Base-by-base conservation (phyloP, 1,140 invertebrate genomes). In the Eueides isabella region DNA sequence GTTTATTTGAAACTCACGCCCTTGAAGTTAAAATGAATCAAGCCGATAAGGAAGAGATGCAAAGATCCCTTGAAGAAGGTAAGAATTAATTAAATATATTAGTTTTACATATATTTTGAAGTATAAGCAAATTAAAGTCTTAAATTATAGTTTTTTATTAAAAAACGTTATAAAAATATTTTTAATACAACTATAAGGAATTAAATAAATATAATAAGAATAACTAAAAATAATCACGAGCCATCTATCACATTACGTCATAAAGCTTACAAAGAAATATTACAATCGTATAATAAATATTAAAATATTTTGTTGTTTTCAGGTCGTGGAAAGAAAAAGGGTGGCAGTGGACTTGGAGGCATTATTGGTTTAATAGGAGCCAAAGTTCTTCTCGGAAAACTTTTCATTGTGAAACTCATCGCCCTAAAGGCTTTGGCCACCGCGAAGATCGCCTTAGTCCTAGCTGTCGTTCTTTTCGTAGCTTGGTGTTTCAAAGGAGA, bases 51-150 rank as follows among this genome's bases (percentile, higher is more conserved):
- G 87, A 92, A 48, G 83, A 85, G 38, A 76, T 93, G 41, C 86
- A 92, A 62, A 83, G 90, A 68, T 93, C 91, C 6, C 82, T 93
- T 19, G 89, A 92, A 79, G 91, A 93, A 92, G 91, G 91, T 93
- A 81, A 71, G 31, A n/a, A n/a, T n/a, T n/a, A n/a, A n/a, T n/a
- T n/a, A n/a, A n/a, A n/a, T n/a, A n/a, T n/a, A n/a, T n/a, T n/a
- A n/a, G n/a, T n/a, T n/a, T n/a, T n/a, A n/a, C n/a, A n/a, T n/a
- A n/a, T n/a, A n/a, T n/a, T n/a, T n/a, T n/a, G n/a, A n/a, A n/a
- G n/a, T n/a, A n/a, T n/a, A n/a, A n/a, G n/a, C n/a, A n/a, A n/a
- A n/a, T n/a, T n/a, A n/a, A n/a, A n/a, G n/a, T n/a, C n/a, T n/a
- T n/a, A n/a, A n/a, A n/a, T n/a, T n/a, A n/a, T n/a, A n/a, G n/a